Evolutionary conservation across 2,797 vertebrate species (phyloP).

Genomic region (Leuciscus waleckii): DNA sequence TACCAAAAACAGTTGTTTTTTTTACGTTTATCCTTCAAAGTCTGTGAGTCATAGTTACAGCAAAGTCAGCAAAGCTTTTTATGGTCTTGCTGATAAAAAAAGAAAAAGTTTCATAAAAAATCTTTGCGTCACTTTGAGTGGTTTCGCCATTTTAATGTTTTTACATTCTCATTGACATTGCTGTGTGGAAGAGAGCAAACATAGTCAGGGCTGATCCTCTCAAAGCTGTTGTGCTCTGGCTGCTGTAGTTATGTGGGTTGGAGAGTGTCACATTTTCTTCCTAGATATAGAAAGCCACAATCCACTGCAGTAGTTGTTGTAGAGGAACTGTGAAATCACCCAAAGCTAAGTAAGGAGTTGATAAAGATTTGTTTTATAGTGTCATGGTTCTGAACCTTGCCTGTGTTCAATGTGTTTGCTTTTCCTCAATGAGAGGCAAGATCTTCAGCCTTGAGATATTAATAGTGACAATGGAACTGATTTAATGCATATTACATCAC

Average conservation of each 20-base stretch:
- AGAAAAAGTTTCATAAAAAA: not conserved
- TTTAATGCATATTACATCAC: conserved; percentile 78
- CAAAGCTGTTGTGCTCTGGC: conserved; percentile 34
- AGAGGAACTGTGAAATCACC: too few relatives aligned
- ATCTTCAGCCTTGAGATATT: conserved; percentile 76
- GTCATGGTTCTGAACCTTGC: conserved; percentile 79
- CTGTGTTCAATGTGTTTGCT: conserved; percentile 69
- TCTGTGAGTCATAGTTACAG: conserved; percentile 11
- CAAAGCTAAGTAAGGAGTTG: conserved; percentile 71
- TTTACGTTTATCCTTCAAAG: not conserved
- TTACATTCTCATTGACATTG: conserved; percentile 34
- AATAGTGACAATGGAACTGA: conserved; percentile 82
- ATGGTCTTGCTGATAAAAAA: conserved; percentile 4
- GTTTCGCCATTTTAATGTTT: conserved; percentile 16
- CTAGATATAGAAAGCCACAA: conserved; percentile 45
- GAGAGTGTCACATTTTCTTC: conserved; percentile 31
- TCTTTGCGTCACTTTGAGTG: not conserved
- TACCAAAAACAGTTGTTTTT: not conserved
- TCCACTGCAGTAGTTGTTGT: not conserved
- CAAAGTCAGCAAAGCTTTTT: conserved; percentile 2
- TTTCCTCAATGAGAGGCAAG: conserved; percentile 66
- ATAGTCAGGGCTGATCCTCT: conserved; percentile 34
- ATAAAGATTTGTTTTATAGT: conserved; percentile 78
- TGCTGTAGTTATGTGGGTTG: conserved; percentile 28
- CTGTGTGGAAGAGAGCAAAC: conserved; percentile 16